Evolutionary conservation across 2,797 vertebrate genomes (phyloP).

Genomic region (Jordanella pulchra): DNA sequence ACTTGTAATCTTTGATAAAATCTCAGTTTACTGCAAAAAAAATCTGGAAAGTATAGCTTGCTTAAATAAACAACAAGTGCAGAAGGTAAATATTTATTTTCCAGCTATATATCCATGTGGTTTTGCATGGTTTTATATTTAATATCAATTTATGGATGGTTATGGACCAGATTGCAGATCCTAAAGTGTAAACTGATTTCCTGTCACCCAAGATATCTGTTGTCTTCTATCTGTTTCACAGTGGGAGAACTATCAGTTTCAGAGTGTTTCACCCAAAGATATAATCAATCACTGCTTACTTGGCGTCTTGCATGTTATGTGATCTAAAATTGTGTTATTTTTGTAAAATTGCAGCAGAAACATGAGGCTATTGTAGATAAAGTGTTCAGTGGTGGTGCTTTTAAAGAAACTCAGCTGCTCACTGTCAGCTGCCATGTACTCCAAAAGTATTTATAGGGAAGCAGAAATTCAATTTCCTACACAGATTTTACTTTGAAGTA

Average conservation of each 20-base stretch:
- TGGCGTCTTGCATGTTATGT: constrained; percentile 7
- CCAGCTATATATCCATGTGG: constrained; percentile 19
- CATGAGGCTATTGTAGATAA: constrained; percentile 1
- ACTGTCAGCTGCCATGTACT: neutral
- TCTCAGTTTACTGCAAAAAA: constrained; percentile 38
- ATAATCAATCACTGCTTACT: constrained; percentile 15
- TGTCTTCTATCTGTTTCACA: constrained; percentile 27
- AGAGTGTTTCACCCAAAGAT: constrained; percentile 18
- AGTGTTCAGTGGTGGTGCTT: neutral
- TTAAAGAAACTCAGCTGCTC: neutral
- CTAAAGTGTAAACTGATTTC: constrained; percentile 37
- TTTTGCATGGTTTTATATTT: constrained; percentile 30
- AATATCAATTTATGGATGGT: constrained; percentile 21
- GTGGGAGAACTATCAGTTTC: constrained; percentile 4
- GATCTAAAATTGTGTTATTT: constrained; percentile 21
- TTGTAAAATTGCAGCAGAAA: constrained; percentile 21
- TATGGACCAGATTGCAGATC: constrained; percentile 22
- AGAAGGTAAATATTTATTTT: constrained; percentile 25
- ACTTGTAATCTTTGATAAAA: constrained; percentile 3
- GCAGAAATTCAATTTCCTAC: neutral
- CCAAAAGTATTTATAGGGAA: neutral
- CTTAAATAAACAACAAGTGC: constrained; percentile 39
- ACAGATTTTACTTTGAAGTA: neutral
- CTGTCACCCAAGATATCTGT: constrained; percentile 3
- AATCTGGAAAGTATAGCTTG: constrained; percentile 29